phyloP scores from a whole-genome alignment of 2,797 vertebrate species.

The Spinus pinus region DNA sequence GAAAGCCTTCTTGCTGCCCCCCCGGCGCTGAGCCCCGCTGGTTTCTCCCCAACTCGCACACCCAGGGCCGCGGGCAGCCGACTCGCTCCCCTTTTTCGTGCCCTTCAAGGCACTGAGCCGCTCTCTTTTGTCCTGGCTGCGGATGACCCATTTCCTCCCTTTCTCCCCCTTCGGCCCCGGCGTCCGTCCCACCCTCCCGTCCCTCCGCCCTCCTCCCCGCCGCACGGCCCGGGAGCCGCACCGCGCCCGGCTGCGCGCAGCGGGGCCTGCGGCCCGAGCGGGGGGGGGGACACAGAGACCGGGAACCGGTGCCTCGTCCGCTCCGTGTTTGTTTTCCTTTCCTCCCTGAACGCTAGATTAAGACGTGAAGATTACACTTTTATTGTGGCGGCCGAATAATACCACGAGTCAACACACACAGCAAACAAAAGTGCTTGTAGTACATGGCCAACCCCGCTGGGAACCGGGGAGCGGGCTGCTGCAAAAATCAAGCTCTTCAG shows the following conservation, averaged over 20 bases:
- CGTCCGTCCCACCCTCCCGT: neutral
- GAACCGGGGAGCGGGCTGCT: slow-evolving; percentile 65
- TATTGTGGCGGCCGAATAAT: slow-evolving; percentile 69
- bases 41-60: neutral
- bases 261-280: neutral
- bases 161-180: neutral
- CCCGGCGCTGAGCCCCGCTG: neutral
- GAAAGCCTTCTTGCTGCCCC: neutral
- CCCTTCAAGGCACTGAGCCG: neutral
- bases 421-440: slow-evolving; percentile 74
- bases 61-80: neutral
- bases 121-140: slow-evolving; percentile 10
- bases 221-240: neutral
- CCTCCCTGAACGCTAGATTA: slow-evolving; percentile 66
- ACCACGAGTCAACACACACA: slow-evolving; percentile 74
- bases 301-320: neutral
- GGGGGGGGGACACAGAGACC: neutral
- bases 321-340: slow-evolving; percentile 64
- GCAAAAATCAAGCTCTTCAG: slow-evolving; percentile 72
- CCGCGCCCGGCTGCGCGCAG: neutral
- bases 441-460: slow-evolving; percentile 74
- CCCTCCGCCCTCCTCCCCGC: neutral
- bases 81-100: neutral
- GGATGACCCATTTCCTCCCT: slow-evolving; percentile 26
- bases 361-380: slow-evolving; percentile 74